Evolutionary conservation across 2,113 vertebrate genomes (phyloP).

Genomic region (Melanerpes formicivorus): DNA sequence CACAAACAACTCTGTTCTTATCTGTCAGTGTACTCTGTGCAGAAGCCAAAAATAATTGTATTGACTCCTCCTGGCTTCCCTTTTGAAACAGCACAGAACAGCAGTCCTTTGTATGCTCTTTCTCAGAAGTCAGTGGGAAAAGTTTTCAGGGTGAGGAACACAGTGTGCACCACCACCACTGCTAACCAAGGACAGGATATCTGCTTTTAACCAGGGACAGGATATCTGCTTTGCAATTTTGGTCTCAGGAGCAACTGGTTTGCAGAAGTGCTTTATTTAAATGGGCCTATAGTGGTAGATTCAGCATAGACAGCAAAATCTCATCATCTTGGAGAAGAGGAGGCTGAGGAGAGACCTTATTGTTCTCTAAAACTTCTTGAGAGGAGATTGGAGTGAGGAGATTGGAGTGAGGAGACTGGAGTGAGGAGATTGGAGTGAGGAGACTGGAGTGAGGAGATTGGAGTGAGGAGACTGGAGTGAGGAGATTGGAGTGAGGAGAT

Average conservation of each 20-base stretch:
- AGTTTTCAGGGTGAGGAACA: background rate
- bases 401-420: too few relatives aligned
- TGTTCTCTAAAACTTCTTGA: too few relatives aligned
- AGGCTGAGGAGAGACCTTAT: too few relatives aligned
- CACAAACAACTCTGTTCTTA: conserved; percentile 1
- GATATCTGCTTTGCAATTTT: background rate
- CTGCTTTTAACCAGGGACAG: background rate
- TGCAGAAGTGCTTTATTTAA: background rate
- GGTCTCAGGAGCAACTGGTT: background rate
- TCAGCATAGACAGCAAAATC: conserved; percentile 23
- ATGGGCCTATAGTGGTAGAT: background rate
- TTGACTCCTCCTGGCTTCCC: background rate
- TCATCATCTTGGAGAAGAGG: background rate
- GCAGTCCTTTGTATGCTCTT: background rate
- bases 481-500: too few relatives aligned
- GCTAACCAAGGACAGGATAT: background rate
- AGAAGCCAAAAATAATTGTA: conserved; percentile 44
- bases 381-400: too few relatives aligned
- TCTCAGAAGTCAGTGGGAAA: conserved; percentile 6
- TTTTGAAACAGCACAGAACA: conserved; percentile 28
- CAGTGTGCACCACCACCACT: background rate
- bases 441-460: too few relatives aligned
- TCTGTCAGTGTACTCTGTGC: conserved; percentile 1
- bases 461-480: too few relatives aligned
- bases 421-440: too few relatives aligned